phyloP scores from a whole-genome alignment of 2,888 invertebrate genomes.

The Rapana venosa region DNA sequence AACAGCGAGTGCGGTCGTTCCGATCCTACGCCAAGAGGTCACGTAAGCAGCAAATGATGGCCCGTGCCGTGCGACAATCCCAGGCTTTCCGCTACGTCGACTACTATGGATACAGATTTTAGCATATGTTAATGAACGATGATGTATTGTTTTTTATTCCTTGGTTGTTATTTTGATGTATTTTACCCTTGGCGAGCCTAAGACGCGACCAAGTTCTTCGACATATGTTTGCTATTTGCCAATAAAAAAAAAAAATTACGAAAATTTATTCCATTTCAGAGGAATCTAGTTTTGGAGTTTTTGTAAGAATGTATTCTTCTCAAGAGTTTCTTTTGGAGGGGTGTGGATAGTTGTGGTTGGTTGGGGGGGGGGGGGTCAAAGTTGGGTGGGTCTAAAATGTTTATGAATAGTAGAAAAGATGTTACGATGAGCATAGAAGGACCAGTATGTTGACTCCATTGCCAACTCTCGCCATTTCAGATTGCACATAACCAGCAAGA shows the following conservation, averaged over 20 bases:
- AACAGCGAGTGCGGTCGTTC: slow-evolving; percentile 62
- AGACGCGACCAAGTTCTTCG: no score
- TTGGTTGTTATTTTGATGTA: background rate
- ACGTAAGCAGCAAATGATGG: slow-evolving; percentile 66
- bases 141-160: background rate
- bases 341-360: background rate
- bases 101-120: slow-evolving; percentile 71
- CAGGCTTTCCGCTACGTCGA: slow-evolving; percentile 73
- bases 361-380: background rate
- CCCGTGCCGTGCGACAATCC: slow-evolving; percentile 66
- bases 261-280: no score
- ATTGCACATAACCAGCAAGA: background rate
- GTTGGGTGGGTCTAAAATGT: background rate
- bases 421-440: background rate
- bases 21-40: slow-evolving; percentile 62
- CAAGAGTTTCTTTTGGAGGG: background rate
- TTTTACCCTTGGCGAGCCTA: background rate
- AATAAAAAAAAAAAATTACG: no score
- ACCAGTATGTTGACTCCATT: background rate
- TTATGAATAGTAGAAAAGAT: background rate
- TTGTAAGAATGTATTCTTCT: background rate
- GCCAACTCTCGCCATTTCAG: background rate
- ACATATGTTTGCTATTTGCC: no score
- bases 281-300: no score
- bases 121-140: background rate